Percentiles rank a stretch among this genome's conserved stretches.
Evolutionary conservation across 2,113 vertebrate species (phyloP).

Genomic region (Calyptommatus sinebrachiatus): DNA sequence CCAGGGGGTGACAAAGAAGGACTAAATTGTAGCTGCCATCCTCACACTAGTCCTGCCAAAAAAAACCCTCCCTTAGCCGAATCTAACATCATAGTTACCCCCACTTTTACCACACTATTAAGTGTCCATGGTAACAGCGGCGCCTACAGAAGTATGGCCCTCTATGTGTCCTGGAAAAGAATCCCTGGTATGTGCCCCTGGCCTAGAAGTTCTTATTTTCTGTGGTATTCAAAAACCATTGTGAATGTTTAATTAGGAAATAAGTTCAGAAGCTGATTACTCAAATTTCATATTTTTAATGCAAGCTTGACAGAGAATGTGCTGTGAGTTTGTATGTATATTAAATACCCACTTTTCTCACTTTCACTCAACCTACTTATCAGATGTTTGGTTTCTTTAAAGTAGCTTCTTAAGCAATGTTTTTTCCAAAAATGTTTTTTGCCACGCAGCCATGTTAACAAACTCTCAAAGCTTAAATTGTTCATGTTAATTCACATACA

Average conservation of each 20-base stretch:
- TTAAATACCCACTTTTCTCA: neutral
- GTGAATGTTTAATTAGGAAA: neutral
- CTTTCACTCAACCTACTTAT: neutral
- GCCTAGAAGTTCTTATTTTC: too few relatives aligned
- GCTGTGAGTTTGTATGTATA: neutral
- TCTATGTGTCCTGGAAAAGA: too few relatives aligned
- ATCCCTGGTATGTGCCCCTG: too few relatives aligned
- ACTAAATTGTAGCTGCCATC: too few relatives aligned
- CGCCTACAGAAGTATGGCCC: too few relatives aligned
- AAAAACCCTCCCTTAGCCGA: too few relatives aligned
- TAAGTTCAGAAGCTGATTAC: neutral
- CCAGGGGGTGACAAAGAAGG: too few relatives aligned
- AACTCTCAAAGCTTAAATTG: neutral
- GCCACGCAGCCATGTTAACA: neutral
- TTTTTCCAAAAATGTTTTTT: neutral
- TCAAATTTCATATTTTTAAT: neutral
- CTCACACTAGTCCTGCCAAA: too few relatives aligned
- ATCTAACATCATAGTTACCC: too few relatives aligned
- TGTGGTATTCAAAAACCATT: too few relatives aligned
- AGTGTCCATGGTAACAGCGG: too few relatives aligned
- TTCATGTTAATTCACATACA: slow-evolving; percentile 3
- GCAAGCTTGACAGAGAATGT: neutral
- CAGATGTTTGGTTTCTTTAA: neutral
- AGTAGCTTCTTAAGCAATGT: neutral
- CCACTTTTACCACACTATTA: too few relatives aligned